These are phyloP conservation scores for Pterobdella sp. DNA, from an alignment of 2,888 invertebrate genomes.

Conservation along the genomic window DNA sequence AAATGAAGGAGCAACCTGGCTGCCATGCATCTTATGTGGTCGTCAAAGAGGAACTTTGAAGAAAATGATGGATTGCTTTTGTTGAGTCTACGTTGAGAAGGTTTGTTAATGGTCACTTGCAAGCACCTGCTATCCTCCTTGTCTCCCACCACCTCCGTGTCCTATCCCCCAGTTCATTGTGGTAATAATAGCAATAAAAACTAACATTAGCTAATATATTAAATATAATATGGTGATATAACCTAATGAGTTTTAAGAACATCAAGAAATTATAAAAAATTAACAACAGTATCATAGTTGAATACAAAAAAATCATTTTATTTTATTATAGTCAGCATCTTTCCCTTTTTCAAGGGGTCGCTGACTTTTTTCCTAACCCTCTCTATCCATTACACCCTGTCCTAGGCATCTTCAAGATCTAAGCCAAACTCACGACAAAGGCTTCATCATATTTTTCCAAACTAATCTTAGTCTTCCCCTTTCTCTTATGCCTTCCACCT, in stretches of 20 bases:
- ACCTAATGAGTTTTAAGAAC: no score
- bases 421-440: no score
- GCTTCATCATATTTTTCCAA: no score
- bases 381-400: no score
- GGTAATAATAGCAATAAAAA: not conserved
- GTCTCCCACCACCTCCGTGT: conserved; percentile 87
- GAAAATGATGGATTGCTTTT: conserved; percentile 49
- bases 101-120: conserved; percentile 80
- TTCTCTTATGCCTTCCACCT: no score
- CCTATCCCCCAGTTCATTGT: conserved; percentile 56
- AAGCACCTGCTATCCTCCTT: conserved; percentile 91
- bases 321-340: not conserved
- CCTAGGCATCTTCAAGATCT: no score
- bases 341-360: no score
- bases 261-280: no score
- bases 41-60: conserved; percentile 79
- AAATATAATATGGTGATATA: not conserved
- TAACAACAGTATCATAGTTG: no score
- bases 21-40: conserved; percentile 71
- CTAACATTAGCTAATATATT: not conserved
- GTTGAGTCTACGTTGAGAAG: conserved; percentile 55
- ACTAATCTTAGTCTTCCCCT: no score
- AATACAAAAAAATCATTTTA: not conserved
- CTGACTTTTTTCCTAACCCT: no score
- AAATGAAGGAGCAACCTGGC: conserved; percentile 60